Percentiles rank a stretch among this genome's conserved stretches.
Conservation (phyloP, 2,113 vertebrate species). For the Coregonus clupeaformis region DNA sequence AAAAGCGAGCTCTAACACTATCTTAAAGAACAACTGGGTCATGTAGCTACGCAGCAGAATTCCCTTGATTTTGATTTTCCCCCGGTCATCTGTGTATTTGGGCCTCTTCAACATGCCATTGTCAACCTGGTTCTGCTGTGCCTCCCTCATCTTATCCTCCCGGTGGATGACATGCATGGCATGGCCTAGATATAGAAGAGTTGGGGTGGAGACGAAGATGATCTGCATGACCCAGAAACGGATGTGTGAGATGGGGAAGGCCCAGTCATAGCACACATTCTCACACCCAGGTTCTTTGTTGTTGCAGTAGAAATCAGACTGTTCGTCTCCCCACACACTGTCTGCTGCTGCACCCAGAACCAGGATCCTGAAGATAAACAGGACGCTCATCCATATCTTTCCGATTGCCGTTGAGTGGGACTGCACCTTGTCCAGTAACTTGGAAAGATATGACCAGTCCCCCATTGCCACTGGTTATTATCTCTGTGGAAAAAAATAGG, state of each 20-base stretch:
- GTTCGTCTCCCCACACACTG: slow-evolving; percentile 71
- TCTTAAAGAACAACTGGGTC: slow-evolving; percentile 86
- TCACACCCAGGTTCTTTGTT: slow-evolving; percentile 58
- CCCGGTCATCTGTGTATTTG: slow-evolving; percentile 76
- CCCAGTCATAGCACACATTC: slow-evolving; percentile 68
- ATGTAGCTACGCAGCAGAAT: slow-evolving; percentile 85
- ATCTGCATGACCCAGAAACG: slow-evolving; percentile 77
- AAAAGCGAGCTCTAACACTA: slow-evolving; percentile 87
- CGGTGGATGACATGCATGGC: slow-evolving; percentile 65
- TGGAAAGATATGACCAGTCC: slow-evolving; percentile 71
- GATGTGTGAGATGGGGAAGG: slow-evolving; percentile 72
- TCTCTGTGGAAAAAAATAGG: neutral
- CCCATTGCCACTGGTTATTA: slow-evolving; percentile 54
- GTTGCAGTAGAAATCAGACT: slow-evolving; percentile 65
- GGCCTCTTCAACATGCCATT: slow-evolving; percentile 37
- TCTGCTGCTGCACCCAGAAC: slow-evolving; percentile 64
- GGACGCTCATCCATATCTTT: slow-evolving; percentile 75
- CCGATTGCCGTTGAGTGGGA: slow-evolving; percentile 72
- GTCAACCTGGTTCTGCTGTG: slow-evolving; percentile 41
- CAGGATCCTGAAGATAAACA: slow-evolving; percentile 75
- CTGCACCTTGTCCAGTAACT: slow-evolving; percentile 70
- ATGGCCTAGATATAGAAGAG: slow-evolving; percentile 67
- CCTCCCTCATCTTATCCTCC: slow-evolving; percentile 66
- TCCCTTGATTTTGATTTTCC: slow-evolving; percentile 84
- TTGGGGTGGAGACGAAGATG: slow-evolving; percentile 69